Conservation (phyloP, 2,888 invertebrate species). For the Alloscopus bannaensis region DNA sequence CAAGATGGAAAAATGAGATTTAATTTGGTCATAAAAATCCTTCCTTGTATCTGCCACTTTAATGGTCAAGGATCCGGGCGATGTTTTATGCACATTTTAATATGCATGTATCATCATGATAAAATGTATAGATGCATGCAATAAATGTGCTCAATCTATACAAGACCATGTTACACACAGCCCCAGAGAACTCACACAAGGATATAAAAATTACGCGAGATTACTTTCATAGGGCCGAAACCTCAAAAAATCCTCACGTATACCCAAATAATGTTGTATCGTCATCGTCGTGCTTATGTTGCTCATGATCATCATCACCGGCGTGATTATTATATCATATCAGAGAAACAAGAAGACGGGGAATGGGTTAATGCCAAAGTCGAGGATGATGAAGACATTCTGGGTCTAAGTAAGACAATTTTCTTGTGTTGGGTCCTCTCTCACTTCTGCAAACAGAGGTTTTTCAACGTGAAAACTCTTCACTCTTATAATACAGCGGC, state of each 20-base stretch:
- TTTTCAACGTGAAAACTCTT: no score
- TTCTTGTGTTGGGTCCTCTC: no score
- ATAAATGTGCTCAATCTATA: constrained; percentile 52
- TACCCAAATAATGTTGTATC: no score
- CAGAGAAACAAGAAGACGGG: constrained; percentile 23
- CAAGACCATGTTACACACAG: no score
- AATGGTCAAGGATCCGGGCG: constrained; percentile 61
- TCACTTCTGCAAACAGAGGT: no score
- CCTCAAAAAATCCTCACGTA: no score
- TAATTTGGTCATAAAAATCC: constrained; percentile 63
- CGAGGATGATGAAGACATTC: not conserved
- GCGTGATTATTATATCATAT: constrained; percentile 57
- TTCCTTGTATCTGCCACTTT: constrained; percentile 53
- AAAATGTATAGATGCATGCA: constrained; percentile 22
- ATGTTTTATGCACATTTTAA: constrained; percentile 57
- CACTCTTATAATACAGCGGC: no score
- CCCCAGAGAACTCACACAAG: no score
- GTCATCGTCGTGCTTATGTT: constrained; percentile 38
- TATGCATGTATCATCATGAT: constrained; percentile 29
- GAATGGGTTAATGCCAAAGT: constrained; percentile 48
- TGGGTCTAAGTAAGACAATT: no score
- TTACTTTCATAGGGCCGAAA: no score
- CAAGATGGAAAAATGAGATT: constrained; percentile 63
- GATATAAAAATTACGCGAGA: no score
- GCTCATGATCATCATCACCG: constrained; percentile 41